Percentiles rank a stretch among this genome's conserved stretches.
Evolutionary conservation across 2,113 vertebrate genomes (phyloP).

Genomic region (Campylomormyrus numenius): DNA sequence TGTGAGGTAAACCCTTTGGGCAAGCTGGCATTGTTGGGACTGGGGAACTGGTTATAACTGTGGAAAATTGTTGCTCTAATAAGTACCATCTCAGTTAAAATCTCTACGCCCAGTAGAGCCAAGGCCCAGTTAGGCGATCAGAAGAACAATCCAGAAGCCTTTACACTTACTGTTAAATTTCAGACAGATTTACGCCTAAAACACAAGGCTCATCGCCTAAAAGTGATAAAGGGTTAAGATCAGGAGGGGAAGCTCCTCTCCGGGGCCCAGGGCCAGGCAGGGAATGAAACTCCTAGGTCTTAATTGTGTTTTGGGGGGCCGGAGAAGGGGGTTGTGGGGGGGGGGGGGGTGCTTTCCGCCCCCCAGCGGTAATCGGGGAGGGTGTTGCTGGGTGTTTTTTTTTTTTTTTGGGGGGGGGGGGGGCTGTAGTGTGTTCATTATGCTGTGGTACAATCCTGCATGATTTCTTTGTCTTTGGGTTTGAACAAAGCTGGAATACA

Average conservation of each 20-base stretch:
- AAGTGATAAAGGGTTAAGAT: not conserved
- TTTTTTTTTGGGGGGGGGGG: no score
- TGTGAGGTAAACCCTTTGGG: not conserved
- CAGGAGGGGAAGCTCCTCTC: not conserved
- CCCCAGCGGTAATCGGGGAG: not conserved
- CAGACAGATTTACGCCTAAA: not conserved
- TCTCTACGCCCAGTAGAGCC: not conserved
- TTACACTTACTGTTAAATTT: not conserved
- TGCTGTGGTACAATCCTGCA: not conserved
- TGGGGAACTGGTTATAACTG: not conserved
- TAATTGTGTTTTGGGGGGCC: no score
- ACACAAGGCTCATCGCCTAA: not conserved
- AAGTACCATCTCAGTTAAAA: not conserved
- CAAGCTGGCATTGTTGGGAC: not conserved
- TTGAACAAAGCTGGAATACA: not conserved
- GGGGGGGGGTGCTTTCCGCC: no score
- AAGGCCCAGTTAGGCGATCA: not conserved
- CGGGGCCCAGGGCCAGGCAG: not conserved
- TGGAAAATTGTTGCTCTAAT: not conserved
- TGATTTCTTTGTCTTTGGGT: not conserved
- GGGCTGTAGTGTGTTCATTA: not conserved
- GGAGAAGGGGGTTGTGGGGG: no score
- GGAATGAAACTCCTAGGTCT: not conserved
- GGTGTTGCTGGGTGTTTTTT: not conserved
- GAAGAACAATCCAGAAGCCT: not conserved